These are phyloP conservation scores for Selenia dentaria DNA, from an alignment of 2,888 invertebrate species.

Conservation along the genomic window DNA sequence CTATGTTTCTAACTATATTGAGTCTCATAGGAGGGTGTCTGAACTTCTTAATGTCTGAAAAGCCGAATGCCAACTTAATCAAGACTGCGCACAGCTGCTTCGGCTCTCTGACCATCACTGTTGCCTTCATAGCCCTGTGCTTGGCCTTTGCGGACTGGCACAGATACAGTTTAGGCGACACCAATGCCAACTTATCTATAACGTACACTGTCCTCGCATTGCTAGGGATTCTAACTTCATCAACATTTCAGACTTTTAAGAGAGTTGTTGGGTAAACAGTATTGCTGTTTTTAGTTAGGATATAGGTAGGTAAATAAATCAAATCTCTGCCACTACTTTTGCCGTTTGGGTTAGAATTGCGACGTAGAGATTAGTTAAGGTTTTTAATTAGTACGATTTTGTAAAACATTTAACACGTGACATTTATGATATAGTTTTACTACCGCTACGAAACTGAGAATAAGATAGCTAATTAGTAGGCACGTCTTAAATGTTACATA, in stretches of 20 bases:
- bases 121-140: constrained; percentile 50
- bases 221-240: constrained; percentile 43
- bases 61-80: constrained; percentile 25
- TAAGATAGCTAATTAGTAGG: too few relatives aligned
- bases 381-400: too few relatives aligned
- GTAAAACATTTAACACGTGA: too few relatives aligned
- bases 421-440: too few relatives aligned
- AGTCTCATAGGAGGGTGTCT: constrained; percentile 55
- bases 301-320: too few relatives aligned
- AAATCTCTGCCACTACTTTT: too few relatives aligned
- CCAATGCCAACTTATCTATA: constrained; percentile 46
- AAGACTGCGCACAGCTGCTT: constrained; percentile 45
- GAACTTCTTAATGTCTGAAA: constrained; percentile 39
- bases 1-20: constrained; percentile 50
- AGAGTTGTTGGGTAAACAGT: constrained; percentile 10
- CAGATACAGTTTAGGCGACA: constrained; percentile 26
- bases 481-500: too few relatives aligned
- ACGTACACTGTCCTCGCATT: constrained; percentile 47
- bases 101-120: constrained; percentile 44
- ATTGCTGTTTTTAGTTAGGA: too few relatives aligned
- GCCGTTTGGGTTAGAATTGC: too few relatives aligned
- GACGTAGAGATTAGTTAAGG: too few relatives aligned
- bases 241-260: constrained; percentile 32
- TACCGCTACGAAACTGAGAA: too few relatives aligned
- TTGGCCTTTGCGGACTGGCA: constrained; percentile 43